These are phyloP conservation scores for Synanthedon myopaeformis DNA, from an alignment of 2,888 invertebrate genomes.

Conservation along the genomic window DNA sequence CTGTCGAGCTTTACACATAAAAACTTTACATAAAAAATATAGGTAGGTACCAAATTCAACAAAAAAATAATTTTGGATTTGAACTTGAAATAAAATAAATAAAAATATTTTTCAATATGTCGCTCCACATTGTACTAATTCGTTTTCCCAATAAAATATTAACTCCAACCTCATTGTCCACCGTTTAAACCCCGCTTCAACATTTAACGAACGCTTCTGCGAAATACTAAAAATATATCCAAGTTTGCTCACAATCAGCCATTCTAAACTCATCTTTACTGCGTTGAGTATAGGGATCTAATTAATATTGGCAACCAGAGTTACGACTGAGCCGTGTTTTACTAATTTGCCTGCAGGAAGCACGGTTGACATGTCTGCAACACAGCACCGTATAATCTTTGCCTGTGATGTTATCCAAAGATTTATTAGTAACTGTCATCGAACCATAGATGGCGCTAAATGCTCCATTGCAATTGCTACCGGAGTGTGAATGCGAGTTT, in stretches of 20 bases:
- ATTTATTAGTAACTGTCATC: constrained; percentile 67
- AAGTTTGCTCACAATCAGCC: constrained; percentile 18
- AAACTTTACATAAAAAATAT: too few species aligned
- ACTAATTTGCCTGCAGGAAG: constrained; percentile 68
- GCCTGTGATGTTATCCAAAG: constrained; percentile 66
- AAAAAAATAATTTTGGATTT: too few species aligned
- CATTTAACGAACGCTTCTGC: constrained; percentile 44
- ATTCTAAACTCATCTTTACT: constrained; percentile 26
- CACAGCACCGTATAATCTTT: constrained; percentile 65
- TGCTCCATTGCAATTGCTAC: not conserved
- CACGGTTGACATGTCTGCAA: constrained; percentile 62
- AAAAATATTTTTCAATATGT: too few species aligned
- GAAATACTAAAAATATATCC: constrained; percentile 61
- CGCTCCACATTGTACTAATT: too few species aligned
- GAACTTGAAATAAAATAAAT: too few species aligned
- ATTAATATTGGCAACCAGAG: constrained; percentile 18
- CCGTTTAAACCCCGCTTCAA: constrained; percentile 16
- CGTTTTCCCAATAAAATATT: constrained; percentile 4
- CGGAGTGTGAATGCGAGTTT: not conserved
- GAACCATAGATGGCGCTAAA: constrained; percentile 56
- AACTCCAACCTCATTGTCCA: not conserved
- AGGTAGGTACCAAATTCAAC: too few species aligned
- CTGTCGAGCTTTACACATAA: too few species aligned
- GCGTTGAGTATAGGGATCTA: constrained; percentile 14
- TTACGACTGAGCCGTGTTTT: constrained; percentile 41